Base-by-base conservation (phyloP, 2,797 vertebrate species). In the Gymnoscopelus microlampas region DNA sequence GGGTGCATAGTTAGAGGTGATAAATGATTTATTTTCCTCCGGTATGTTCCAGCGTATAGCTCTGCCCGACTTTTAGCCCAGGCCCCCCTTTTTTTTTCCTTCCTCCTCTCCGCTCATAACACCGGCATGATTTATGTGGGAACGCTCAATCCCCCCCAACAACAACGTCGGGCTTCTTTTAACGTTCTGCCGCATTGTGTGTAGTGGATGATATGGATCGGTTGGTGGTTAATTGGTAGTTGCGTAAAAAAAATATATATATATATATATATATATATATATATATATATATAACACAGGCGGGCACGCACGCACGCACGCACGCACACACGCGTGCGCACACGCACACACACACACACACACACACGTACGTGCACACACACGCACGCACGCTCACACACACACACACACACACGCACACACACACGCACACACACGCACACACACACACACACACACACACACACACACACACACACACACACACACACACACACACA, bases 1-100 rank as follows among this genome's bases (percentile, higher is more conserved):
- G 73, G 71, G 11, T 66, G 82, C 82, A 10, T 1, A 78, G 83
- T 75, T 76, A 68, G 78, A 71, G 72, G 73, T 88, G 88, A 90
- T 89, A 77, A 88, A 89, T 89, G 76, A 86, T 88, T 86, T 86
- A 88, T 89, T 91, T 90, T 85, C 76, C 74, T 69, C 78, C 3
- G 63, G 53, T 54, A 23, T 35, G 48, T 79, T 86, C 73, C 69
- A 59, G 66, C 76, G 84, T 85, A 44, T 44, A 44, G 39, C 8
- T 44, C 39, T 83, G 67, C 74, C 86, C 66, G 71, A 81, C 82
- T 87, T 44, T 85, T 79, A 76, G 70, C 79, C 69, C 2, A 61
- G 80, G 70, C 48, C 7, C 39, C 39, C 2, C n/a, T n/a, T n/a
- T 44, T 44, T 44, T 9, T 44, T 10, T 8, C 9, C 39, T 10